Base-by-base conservation (phyloP, 2,113 vertebrate species). In the Cephalopholis sonnerati region DNA sequence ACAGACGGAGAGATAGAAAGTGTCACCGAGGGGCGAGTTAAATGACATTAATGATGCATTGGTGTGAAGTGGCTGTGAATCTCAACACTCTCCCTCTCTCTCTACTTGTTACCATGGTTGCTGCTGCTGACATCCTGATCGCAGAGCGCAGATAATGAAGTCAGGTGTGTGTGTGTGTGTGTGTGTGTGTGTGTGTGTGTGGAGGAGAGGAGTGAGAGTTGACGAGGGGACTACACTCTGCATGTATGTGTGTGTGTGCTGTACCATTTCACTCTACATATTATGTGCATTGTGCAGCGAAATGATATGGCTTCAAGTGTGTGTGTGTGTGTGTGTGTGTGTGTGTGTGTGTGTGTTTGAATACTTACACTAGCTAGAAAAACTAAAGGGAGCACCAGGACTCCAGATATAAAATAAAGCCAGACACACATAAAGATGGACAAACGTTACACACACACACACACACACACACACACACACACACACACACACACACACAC, bases 11-110 rank as follows among this genome's bases (percentile, higher is more conserved):
- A 82, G 83, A 77, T 27, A 69, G 88, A 77, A 65, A 48, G 75
- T 82, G 90, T 82, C 89, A 92, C 79, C 0, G 61, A 87, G 89
- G 92, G 79, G 79, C 58, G 67, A 88, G 87, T 90, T 90, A 92
- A 93, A 86, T 86, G 82, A 92, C 90, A 88, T 92, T 92, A 92
- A 93, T 92, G 90, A 91, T 90, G 92, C 86, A 88, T 89, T 68
- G 87, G 90, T 92, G 90, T 92, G 85, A 91, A 92, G 89, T 91
- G 83, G 86, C 88, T 90, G 86, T 63, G 82, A 87, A 81, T 91
- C 88, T 77, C 82, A 66, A 66, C 86, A 68, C 70, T 76, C 76
- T 44, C 67, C 5, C 71, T 72, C 63, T 71, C 65, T 75, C 65
- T 64, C 79, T 25, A 48, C 76, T 78, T 74, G 88, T 85, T 87